Conservation (phyloP, 2,797 vertebrate genomes). For the Psittacula derbiana region DNA sequence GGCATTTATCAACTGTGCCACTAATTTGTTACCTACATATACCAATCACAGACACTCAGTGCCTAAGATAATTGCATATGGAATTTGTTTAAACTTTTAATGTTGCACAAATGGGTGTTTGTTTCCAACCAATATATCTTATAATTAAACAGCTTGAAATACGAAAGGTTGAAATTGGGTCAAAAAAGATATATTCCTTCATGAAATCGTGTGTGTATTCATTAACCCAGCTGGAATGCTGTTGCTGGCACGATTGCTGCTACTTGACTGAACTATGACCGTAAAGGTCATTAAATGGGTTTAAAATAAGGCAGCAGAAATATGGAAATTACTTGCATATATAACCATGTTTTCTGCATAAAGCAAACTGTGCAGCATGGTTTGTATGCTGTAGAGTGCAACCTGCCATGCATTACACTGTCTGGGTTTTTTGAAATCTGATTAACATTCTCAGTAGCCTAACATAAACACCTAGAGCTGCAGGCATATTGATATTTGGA, state of each 20-base stretch:
- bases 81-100: constrained; percentile 62
- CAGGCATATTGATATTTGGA: constrained; percentile 57
- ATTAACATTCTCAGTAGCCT: constrained; percentile 52
- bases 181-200: constrained; percentile 49
- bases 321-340: constrained; percentile 28
- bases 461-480: constrained; percentile 44
- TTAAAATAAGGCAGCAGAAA: constrained; percentile 58
- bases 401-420: background rate
- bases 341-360: background rate
- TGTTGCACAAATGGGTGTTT: constrained; percentile 33
- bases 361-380: background rate
- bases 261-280: constrained; percentile 41
- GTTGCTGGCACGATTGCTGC: background rate
- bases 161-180: constrained; percentile 40
- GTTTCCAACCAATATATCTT: constrained; percentile 43
- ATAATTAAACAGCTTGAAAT: constrained; percentile 54
- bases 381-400: background rate
- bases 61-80: constrained; percentile 50
- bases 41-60: constrained; percentile 14
- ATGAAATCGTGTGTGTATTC: constrained; percentile 46
- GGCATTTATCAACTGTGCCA: constrained; percentile 61
- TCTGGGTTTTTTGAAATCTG: constrained; percentile 12
- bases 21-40: constrained; percentile 59
- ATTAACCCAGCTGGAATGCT: constrained; percentile 50
- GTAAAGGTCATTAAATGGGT: constrained; percentile 54